A percentile compares a stretch with the other conserved stretches of the same genome.
Conservation (phyloP, 2,888 invertebrate species). For the Zootermopsis nevadensis region DNA sequence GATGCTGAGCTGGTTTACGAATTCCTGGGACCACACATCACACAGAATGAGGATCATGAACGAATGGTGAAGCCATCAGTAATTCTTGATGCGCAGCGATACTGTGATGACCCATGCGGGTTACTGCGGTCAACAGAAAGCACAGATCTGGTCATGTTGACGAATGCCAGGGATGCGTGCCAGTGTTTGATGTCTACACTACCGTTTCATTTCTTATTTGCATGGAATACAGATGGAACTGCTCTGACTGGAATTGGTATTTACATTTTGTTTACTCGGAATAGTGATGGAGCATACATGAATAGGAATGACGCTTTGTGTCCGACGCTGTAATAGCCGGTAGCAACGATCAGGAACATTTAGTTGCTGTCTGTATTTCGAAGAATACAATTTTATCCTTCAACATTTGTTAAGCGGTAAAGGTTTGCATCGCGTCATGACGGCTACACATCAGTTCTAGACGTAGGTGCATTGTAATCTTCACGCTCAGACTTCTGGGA, state of each 20-base stretch:
- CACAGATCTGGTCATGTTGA: background rate
- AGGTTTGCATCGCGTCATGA: no score
- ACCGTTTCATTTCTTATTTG: background rate
- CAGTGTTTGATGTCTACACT: background rate
- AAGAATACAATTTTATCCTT: background rate
- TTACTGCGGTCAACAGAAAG: background rate
- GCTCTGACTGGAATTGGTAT: background rate
- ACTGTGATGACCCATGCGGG: background rate
- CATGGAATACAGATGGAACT: background rate
- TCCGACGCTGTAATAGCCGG: background rate
- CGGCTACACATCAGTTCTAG: no score
- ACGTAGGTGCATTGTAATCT: no score
- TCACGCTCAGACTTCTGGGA: no score
- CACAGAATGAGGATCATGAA: no score
- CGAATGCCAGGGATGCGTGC: no score
- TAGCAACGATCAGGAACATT: background rate
- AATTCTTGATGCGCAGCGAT: background rate
- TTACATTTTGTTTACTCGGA: background rate
- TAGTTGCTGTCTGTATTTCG: background rate
- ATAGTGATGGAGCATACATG: background rate
- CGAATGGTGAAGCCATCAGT: no score
- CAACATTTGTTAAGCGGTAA: no score
- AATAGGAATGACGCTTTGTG: slow-evolving; percentile 6
- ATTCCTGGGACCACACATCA: no score
- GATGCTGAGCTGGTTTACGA: no score